These are phyloP conservation scores for Sesia bembeciformis DNA, from an alignment of 2,888 invertebrate species.

Conservation along the genomic window DNA sequence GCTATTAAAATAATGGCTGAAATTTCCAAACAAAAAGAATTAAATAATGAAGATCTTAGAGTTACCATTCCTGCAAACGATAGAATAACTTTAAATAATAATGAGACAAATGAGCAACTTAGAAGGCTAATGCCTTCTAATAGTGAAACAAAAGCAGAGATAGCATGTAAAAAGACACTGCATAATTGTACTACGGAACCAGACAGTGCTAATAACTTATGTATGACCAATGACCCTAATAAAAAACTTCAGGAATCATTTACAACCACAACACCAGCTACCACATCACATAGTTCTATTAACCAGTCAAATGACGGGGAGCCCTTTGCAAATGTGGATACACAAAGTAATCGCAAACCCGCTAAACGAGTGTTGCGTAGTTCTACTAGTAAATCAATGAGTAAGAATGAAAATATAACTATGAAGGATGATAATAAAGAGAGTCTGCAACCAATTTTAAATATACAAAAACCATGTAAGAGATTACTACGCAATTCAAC, in stretches of 20 bases:
- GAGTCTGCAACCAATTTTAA: neutral
- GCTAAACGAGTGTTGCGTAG: neutral
- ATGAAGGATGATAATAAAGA: neutral
- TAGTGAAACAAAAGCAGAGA: constrained; percentile 16
- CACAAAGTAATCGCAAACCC: neutral
- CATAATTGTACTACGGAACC: constrained; percentile 22
- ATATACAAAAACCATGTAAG: neutral
- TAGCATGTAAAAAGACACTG: constrained; percentile 28
- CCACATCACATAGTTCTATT: neutral
- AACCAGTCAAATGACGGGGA: neutral
- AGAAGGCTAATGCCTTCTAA: constrained; percentile 18
- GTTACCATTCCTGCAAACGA: neutral
- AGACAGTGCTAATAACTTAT: neutral
- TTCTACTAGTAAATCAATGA: neutral
- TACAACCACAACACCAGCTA: neutral
- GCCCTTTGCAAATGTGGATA: too few species aligned
- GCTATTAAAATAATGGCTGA: constrained; percentile 39
- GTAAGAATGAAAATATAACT: neutral
- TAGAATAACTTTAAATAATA: neutral
- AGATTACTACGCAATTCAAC: neutral
- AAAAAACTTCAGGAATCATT: neutral
- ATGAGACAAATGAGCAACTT: neutral
- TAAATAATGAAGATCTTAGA: neutral
- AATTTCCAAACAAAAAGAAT: constrained; percentile 9
- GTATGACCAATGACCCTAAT: neutral